Evolutionary conservation across 2,888 invertebrate species (phyloP).

Genomic region (Carterocephalus palaemon): DNA sequence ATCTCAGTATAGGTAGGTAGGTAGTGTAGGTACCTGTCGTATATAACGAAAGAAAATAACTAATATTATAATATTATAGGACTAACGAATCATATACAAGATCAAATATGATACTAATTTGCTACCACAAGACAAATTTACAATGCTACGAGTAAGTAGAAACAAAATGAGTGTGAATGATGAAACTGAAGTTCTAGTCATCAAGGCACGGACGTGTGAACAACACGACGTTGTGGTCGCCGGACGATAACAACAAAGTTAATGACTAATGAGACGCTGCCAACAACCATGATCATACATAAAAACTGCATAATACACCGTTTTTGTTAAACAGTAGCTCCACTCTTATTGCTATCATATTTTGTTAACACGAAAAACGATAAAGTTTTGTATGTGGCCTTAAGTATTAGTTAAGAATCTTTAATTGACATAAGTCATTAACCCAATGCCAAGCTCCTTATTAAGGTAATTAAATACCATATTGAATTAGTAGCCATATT

Average conservation of each 20-base stretch:
- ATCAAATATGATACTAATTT: no score
- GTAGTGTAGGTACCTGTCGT: no score
- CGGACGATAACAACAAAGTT: slow-evolving; percentile 34
- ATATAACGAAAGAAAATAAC: no score
- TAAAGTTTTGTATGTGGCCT: slow-evolving; percentile 4
- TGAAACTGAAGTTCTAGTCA: slow-evolving; percentile 26
- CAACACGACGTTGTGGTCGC: slow-evolving; percentile 48
- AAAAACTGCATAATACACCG: slow-evolving; percentile 10
- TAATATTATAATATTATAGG: no score
- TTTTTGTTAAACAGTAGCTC: slow-evolving; percentile 19
- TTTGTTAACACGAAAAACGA: slow-evolving; percentile 14
- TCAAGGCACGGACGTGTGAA: slow-evolving; percentile 57
- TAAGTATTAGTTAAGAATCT: neutral
- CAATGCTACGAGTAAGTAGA: neutral
- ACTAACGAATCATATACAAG: no score
- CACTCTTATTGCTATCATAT: slow-evolving; percentile 14
- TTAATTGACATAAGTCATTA: slow-evolving; percentile 4
- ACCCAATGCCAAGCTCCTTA: no score
- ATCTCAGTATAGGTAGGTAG: no score
- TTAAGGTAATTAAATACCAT: no score
- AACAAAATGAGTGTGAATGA: slow-evolving; percentile 6
- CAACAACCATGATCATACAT: slow-evolving; percentile 24
- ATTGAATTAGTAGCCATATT: no score
- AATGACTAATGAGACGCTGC: slow-evolving; percentile 36
- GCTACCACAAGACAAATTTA: no score